phyloP scores from a whole-genome alignment of 2,797 vertebrate species.

The Malurus leucopterus region DNA sequence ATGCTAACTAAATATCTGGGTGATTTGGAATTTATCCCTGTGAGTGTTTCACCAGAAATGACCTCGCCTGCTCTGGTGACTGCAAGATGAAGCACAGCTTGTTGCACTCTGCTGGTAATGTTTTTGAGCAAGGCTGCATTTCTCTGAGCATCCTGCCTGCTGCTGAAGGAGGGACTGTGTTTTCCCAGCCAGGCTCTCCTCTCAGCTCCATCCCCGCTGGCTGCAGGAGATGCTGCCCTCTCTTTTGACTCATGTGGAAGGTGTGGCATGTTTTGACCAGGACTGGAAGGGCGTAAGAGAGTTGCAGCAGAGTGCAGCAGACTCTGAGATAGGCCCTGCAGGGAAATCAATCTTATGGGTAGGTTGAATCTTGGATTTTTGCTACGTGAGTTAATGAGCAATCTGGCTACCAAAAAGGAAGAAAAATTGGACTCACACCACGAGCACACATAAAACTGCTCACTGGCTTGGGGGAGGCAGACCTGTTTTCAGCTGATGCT shows the following conservation, averaged over 20 bases:
- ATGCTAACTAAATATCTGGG: not conserved
- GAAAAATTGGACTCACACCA: not conserved
- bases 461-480: not conserved
- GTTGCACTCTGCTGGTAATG: not conserved
- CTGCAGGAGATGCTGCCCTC: not conserved
- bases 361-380: conserved; percentile 38
- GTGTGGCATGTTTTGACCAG: conserved; percentile 30
- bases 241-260: conserved; percentile 41
- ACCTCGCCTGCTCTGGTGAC: not conserved
- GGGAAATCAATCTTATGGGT: not conserved
- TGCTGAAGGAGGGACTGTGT: not conserved
- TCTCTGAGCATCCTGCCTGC: not conserved
- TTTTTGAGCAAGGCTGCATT: not conserved
- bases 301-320: not conserved
- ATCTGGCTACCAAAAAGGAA: conserved; percentile 15
- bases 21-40: not conserved
- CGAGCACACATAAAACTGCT: not conserved
- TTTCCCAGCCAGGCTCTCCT: not conserved
- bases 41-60: not conserved
- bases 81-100: not conserved
- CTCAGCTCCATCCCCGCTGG: not conserved
- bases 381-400: not conserved
- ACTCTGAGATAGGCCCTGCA: not conserved
- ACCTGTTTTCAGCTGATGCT: not conserved
- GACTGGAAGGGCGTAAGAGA: not conserved